Evolutionary conservation across 2,797 vertebrate genomes (phyloP), one percentile per base, ranked within the genome.

Genomic region (Potorous gilbertii): DNA sequence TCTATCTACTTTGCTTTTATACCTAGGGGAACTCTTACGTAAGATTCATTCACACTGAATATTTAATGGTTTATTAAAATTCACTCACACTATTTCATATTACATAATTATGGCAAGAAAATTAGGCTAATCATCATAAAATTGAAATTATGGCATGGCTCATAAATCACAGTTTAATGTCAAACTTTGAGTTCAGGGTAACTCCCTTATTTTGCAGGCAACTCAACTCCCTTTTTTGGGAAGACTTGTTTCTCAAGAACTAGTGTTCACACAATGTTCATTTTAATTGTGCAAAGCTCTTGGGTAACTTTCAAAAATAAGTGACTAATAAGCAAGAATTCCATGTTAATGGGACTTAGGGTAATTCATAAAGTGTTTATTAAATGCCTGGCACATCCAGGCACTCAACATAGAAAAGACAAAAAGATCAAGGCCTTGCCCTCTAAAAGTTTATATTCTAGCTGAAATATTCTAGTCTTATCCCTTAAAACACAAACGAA

Each of bases 101-200:
- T 93, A 92, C 94, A 34, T 97, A 98, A 97, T 97, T 98, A 96
- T 96, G 96, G 98, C 96, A 98, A 98, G 96, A 97, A 98, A 98
- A 96, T 95, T 90, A 98, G 56, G 55, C 96, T 97, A 97, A 97
- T 98, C 94, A 96, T 97, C 96, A 54, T 96, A 98, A 98, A 81
- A 98, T 97, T n/a, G 89, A 92, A 96, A 91, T 91, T 93, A n/a
- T 40, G 92, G 92, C 57, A 97, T 93, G 91, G 97, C 91, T 96
- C 89, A 74, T 92, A 97, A 90, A 92, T 97, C 95, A 97, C 91
- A 95, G 91, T 95, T 96, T 97, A 98, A 98, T 97, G 92, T 97
- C 96, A 55, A 91, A 91, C 54, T 95, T 94, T 96, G 54, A 97
- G 97, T 93, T 95, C 90, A 94, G 92, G 97, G 96, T 62, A 96